Evolutionary conservation across 2,113 vertebrate species (phyloP), one percentile per base, ranked within the genome.

Genomic region (Bufo gargarizans): DNA sequence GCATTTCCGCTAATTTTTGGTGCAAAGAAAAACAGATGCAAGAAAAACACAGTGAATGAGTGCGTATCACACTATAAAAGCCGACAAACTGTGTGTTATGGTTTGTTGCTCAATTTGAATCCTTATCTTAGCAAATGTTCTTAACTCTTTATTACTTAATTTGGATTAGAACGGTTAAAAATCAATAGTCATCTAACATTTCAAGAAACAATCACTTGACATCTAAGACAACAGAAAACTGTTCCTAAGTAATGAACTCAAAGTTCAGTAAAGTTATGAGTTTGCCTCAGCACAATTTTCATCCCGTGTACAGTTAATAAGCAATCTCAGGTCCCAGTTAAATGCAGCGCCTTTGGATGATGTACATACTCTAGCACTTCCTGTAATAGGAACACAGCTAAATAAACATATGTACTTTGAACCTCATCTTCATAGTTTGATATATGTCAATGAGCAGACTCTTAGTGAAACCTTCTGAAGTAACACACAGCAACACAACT

Each of bases 291-390:
- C 90, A 91, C 79, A 90, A 90, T 89, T 91, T 91, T 71, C 87
- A 84, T 78, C 90, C 90, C 84, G 69, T 50, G 0, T 0, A 86
- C 86, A 88, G 92, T 93, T 94, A 92, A 92, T 91, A 90, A 92
- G 91, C 91, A 93, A 92, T 90, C 88, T 89, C 86, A 82, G 0
- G 2, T 7, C 89, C 88, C 89, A 93, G 89, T 93, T 91, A 92
- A 92, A 93, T 85, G 78, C 85, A 67, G 50, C 88, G 85, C n/a
- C 69, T 91, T 79, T 86, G 81, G 74, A 0, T 0, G 90, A 6
- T 4, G 10, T 67, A 77, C 47, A 69, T 89, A 84, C 58, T 45
- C 55, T 10, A 50, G 71, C 67, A 77, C 58, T 84, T 84, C 80
- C 87, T 78, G 72, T 71, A 77, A 78, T 13, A 65, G 2, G 56